These are phyloP conservation scores for Brachyptera putata DNA, from an alignment of 2,888 invertebrate genomes.

Conservation along the genomic window DNA sequence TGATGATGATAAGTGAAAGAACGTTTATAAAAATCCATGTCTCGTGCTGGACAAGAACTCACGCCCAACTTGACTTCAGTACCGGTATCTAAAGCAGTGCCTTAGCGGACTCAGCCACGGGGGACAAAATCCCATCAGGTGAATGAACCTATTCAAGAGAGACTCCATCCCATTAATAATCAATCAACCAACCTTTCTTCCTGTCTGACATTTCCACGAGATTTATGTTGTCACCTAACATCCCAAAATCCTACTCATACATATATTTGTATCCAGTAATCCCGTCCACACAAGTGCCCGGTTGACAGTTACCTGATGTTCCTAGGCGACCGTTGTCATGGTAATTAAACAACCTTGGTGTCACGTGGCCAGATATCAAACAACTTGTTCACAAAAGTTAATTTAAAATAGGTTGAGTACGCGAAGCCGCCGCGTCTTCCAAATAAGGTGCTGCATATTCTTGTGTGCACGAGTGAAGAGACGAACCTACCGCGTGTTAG, in stretches of 20 bases:
- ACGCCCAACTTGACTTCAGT: too few species aligned
- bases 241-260: neutral
- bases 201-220: neutral
- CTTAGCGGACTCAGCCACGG: too few species aligned
- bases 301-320: neutral
- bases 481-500: too few species aligned
- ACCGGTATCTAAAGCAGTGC: too few species aligned
- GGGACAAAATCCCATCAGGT: too few species aligned
- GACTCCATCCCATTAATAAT: neutral
- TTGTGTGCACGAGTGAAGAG: too few species aligned
- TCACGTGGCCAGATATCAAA: neutral
- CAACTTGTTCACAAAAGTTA: neutral
- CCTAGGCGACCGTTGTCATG: neutral
- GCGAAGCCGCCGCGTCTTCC: neutral
- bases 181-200: neutral
- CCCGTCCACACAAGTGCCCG: neutral
- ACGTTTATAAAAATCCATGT: too few species aligned
- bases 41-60: too few species aligned
- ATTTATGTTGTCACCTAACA: constrained; percentile 1
- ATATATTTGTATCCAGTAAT: too few species aligned
- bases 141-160: neutral
- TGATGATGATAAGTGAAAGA: too few species aligned
- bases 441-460: neutral
- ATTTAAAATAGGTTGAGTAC: neutral
- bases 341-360: neutral